These are phyloP conservation scores for Ceratina calcarata DNA, from an alignment of 1,140 invertebrate genomes.

Conservation along the genomic window DNA sequence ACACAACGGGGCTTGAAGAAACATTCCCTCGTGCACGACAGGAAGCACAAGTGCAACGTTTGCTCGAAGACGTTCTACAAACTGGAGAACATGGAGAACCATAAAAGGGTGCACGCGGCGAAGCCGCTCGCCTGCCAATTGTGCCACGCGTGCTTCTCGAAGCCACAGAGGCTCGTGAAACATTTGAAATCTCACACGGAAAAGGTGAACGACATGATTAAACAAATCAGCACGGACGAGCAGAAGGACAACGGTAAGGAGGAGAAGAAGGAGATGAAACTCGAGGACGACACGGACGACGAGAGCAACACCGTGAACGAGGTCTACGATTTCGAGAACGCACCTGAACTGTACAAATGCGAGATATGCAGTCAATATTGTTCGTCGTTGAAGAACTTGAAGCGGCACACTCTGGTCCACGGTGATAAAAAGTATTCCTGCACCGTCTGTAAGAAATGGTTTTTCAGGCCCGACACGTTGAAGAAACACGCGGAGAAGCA, in stretches of 20 bases:
- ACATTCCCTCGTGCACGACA: slow-evolving; percentile 74
- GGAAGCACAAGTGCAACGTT: slow-evolving; percentile 73
- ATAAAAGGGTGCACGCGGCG: slow-evolving; percentile 69
- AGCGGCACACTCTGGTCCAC: slow-evolving; percentile 75
- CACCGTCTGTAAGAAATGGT: slow-evolving; percentile 79
- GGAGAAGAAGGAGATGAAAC: slow-evolving; percentile 61
- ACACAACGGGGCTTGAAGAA: slow-evolving; percentile 77
- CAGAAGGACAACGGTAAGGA: slow-evolving; percentile 39
- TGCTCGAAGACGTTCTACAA: slow-evolving; percentile 76
- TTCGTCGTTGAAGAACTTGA: slow-evolving; percentile 76
- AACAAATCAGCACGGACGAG: slow-evolving; percentile 62
- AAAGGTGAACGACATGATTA: slow-evolving; percentile 64
- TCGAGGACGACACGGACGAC: slow-evolving; percentile 66
- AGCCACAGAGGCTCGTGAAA: slow-evolving; percentile 66
- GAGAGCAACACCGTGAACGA: slow-evolving; percentile 65
- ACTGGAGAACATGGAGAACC: slow-evolving; percentile 73
- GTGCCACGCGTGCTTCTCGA: slow-evolving; percentile 72
- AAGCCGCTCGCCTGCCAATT: slow-evolving; percentile 73
- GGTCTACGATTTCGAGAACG: slow-evolving; percentile 69
- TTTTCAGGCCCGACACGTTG: slow-evolving; percentile 76
- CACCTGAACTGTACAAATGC: slow-evolving; percentile 76
- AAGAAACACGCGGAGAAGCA: slow-evolving; percentile 77
- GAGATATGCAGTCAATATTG: slow-evolving; percentile 76
- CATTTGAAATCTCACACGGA: slow-evolving; percentile 71
- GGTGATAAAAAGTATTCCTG: slow-evolving; percentile 79